These are phyloP conservation scores for Oncopeltus fasciatus DNA, from an alignment of 1,140 invertebrate genomes.

Conservation along the genomic window DNA sequence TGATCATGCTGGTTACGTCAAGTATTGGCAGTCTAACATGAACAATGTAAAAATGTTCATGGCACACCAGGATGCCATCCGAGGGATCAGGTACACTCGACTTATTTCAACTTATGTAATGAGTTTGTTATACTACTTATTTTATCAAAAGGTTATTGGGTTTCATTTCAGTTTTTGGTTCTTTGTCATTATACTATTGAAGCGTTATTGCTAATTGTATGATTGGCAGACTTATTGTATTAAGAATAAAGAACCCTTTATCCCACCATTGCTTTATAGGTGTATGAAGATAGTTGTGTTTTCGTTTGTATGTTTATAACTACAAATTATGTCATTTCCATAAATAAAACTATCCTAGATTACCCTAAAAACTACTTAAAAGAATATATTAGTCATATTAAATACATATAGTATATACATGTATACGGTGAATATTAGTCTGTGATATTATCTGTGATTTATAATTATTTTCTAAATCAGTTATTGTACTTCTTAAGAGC, in stretches of 20 bases:
- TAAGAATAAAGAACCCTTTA: constrained; percentile 11
- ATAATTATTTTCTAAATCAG: background rate
- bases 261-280: background rate
- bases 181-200: background rate
- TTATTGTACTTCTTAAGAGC: constrained; percentile 11
- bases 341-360: background rate
- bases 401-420: constrained; percentile 12
- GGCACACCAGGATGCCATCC: constrained; percentile 97
- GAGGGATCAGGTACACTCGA: constrained; percentile 77
- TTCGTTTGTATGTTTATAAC: background rate
- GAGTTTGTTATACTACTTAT: background rate
- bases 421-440: background rate
- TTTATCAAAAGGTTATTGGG: background rate
- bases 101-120: constrained; percentile 8
- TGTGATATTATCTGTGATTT: constrained; percentile 14
- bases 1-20: constrained; percentile 95
- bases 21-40: constrained; percentile 99
- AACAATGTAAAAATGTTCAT: constrained; percentile 99
- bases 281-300: background rate
- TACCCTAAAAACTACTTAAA: background rate
- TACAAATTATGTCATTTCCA: background rate
- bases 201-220: background rate
- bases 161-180: constrained; percentile 1
- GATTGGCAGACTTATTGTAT: constrained; percentile 1
- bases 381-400: background rate